These are phyloP conservation scores for Pseudococcus jackbeardsleyi DNA, from an alignment of 2,888 invertebrate genomes.

Conservation along the genomic window DNA sequence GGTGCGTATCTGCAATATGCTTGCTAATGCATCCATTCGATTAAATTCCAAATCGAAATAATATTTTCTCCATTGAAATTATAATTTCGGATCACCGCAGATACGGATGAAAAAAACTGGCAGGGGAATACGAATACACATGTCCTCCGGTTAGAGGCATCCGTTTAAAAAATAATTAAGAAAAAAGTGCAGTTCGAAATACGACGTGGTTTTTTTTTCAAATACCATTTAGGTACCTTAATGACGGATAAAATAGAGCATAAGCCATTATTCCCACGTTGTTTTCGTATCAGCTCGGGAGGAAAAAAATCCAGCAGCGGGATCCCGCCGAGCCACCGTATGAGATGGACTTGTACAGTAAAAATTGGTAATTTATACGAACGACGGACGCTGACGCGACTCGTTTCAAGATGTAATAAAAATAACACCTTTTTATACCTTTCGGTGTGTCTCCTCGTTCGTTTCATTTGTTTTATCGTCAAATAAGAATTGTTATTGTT, in stretches of 20 bases:
- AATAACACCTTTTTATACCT: conserved; percentile 11
- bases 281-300: background rate
- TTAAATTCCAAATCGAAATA: background rate
- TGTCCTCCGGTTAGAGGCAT: background rate
- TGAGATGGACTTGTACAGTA: background rate
- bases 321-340: background rate
- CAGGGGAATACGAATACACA: background rate
- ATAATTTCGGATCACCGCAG: background rate
- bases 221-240: background rate
- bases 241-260: conserved; percentile 11
- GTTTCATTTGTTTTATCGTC: background rate
- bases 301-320: background rate
- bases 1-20: background rate
- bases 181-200: background rate
- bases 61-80: conserved; percentile 5
- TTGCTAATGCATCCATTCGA: background rate
- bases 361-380: conserved; percentile 19
- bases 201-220: background rate
- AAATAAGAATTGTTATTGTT: background rate
- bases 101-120: background rate
- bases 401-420: background rate
- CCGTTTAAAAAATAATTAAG: conserved; percentile 13
- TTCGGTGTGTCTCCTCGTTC: background rate
- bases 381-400: background rate
- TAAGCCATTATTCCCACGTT: conserved; percentile 11